Base-by-base conservation (phyloP, 2,888 invertebrate species). In the Leptopilina syphax region DNA sequence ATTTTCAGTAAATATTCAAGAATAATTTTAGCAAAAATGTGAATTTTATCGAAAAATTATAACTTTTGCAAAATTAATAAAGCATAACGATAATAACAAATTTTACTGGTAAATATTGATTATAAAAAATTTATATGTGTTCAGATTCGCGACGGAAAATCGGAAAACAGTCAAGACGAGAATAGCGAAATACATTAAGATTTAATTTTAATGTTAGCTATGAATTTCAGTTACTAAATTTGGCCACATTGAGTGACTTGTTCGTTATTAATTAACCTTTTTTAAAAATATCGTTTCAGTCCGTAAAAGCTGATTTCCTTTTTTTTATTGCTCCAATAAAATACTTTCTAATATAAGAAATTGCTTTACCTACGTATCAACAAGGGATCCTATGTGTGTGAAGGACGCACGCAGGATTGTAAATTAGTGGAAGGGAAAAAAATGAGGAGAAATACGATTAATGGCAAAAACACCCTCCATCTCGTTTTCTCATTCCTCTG, bases 391-490 rank as follows among this genome's bases (percentile, higher is more conserved):
- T 70, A 27, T 13, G 13, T 27, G 12, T 27, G 24, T 27, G 24
- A 70, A 54, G 50, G 57, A 9, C 50, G 50, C 73, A 73, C 54
- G 73, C 34, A 54, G 54, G 57, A 73, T n/a, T 73, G 57, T 34
- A 73, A 73, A 73, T 73, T 57, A 73, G 73, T 57, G 8, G 73
- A 57, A 57, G 57, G 54, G 34, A 8, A 57, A 73, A 63, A 50
- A 57, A 24, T n/a, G 34, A 73, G n/a, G 7, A 73, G 73, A 73
- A 73, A 73, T 34, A 54, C 54, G 73, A 73, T 73, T 73, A 73
- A 34, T 73, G 34, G 9, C 13, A 54, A 73, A 73, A 57, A 57
- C 73, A 73, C 73, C 73, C 73, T 73, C 57, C 13, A 9, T 73
- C n/a, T 73, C 27, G 12, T 57, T 34, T 73, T 27, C 41, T 13